Conservation (phyloP, 2,888 invertebrate genomes). For the Scaptomyza flava region DNA sequence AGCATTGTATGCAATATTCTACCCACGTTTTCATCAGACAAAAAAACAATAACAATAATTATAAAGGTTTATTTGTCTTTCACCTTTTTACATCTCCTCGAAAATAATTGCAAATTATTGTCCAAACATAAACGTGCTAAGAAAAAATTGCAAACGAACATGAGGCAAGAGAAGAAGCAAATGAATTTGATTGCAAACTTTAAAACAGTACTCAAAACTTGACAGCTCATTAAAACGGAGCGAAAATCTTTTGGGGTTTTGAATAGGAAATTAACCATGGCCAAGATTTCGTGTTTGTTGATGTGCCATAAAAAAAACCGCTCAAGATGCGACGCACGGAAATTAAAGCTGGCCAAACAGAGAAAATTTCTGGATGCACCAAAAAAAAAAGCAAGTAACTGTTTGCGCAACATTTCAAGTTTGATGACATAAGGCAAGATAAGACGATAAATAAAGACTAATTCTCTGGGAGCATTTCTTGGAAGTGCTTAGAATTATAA, state of each 20-base stretch:
- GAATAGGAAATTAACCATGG: conserved; percentile 46
- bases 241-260: conserved; percentile 42
- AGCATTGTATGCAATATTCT: no score
- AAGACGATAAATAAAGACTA: background rate
- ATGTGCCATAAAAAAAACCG: conserved; percentile 53
- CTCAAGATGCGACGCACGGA: conserved; percentile 17
- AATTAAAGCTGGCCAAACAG: conserved; percentile 15
- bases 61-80: no score
- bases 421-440: conserved; percentile 25
- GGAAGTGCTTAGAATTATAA: background rate
- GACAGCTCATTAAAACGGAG: conserved; percentile 45
- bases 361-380: conserved; percentile 27
- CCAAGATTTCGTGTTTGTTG: conserved; percentile 37
- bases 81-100: background rate
- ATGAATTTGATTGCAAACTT: conserved; percentile 27
- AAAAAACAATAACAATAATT: no score
- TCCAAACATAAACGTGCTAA: conserved; percentile 10
- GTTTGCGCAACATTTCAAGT: conserved; percentile 23
- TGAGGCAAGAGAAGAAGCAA: conserved; percentile 11
- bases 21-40: no score
- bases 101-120: conserved; percentile 16
- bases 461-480: background rate
- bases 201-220: conserved; percentile 26
- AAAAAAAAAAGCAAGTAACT: conserved; percentile 39
- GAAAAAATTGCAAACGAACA: background rate